Evolutionary conservation across 2,888 invertebrate species (phyloP).

Genomic region (Nomada fucata): DNA sequence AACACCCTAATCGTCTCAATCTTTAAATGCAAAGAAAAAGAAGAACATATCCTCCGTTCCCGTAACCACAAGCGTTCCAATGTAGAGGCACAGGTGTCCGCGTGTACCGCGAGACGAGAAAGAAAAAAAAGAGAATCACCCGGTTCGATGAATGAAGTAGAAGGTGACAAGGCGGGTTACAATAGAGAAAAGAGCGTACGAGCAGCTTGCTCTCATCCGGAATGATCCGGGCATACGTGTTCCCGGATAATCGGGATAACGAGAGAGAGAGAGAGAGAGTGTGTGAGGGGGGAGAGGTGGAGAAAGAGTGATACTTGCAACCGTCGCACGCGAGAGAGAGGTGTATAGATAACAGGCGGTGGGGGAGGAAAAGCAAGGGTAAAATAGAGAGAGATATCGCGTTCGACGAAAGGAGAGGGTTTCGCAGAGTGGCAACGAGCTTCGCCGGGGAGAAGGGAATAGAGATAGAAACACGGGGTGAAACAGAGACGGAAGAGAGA

Average conservation of each 20-base stretch:
- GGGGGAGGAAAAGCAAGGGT: neutral
- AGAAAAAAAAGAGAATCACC: neutral
- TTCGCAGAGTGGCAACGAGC: neutral
- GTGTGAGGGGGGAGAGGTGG: too few species aligned
- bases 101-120: neutral
- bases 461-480: conserved; percentile 26
- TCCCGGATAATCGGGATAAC: conserved; percentile 54
- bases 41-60: too few species aligned
- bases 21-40: too few species aligned
- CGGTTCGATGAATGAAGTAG: conserved; percentile 20
- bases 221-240: conserved; percentile 58
- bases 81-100: neutral
- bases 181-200: conserved; percentile 14
- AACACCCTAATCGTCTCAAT: too few species aligned
- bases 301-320: too few species aligned
- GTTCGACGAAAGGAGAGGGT: conserved; percentile 12
- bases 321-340: neutral
- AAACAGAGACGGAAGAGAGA: conserved; percentile 47
- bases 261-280: conserved; percentile 13
- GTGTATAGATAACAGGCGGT: neutral
- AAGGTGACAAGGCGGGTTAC: conserved; percentile 20
- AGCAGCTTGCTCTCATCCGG: conserved; percentile 27
- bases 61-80: too few species aligned
- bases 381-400: neutral
- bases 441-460: conserved; percentile 25